Percentiles rank a stretch among this genome's conserved stretches.
phyloP scores from a whole-genome alignment of 1,140 invertebrate genomes.

The Drosophila arawakana region DNA sequence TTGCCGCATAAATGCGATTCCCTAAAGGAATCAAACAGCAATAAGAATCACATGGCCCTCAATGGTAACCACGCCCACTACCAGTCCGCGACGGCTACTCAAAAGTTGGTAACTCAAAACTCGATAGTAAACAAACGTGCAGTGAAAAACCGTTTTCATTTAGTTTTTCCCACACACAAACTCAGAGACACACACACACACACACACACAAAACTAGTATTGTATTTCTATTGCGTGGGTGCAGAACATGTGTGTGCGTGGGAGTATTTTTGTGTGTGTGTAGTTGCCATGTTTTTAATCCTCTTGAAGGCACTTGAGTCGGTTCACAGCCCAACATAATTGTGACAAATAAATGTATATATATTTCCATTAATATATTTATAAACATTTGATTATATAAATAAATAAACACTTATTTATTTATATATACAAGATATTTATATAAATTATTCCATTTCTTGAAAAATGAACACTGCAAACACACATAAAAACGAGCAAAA shows the following conservation, averaged over 20 bases:
- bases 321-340: conserved; percentile 54
- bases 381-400: too few species aligned
- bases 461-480: conserved; percentile 55
- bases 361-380: neutral
- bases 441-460: too few species aligned
- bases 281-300: conserved; percentile 74
- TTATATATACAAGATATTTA: neutral
- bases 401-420: neutral
- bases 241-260: neutral
- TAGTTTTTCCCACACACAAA: conserved; percentile 30
- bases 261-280: neutral
- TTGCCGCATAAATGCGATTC: neutral
- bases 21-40: neutral
- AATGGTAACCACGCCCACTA: neutral
- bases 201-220: neutral
- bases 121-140: conserved; percentile 41
- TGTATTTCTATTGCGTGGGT: neutral
- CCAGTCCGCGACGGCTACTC: neutral
- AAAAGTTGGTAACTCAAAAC: conserved; percentile 4
- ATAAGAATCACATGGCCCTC: neutral
- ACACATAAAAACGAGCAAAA: neutral
- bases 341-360: conserved; percentile 38
- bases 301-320: conserved; percentile 73
- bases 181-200: conserved; percentile 2
- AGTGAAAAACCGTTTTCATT: conserved; percentile 63